Evolutionary conservation across 1,140 invertebrate species (phyloP), one percentile per base, ranked within the genome.

Genomic region (Odontomachus brunneus): DNA sequence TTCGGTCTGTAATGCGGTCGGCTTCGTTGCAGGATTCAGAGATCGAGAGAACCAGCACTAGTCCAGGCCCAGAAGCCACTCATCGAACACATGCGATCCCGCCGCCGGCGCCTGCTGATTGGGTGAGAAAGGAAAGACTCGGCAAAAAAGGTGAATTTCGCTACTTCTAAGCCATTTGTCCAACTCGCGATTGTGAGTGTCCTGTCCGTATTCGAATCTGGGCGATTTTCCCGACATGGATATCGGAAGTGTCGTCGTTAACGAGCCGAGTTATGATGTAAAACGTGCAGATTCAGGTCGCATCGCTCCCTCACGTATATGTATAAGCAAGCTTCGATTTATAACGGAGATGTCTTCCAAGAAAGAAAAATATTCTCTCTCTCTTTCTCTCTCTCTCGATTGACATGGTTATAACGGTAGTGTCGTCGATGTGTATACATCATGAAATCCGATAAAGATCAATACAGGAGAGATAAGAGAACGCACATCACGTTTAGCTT

Each of bases 71-170:
- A 60, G 93, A 94, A 89, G 87, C 91, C 17, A 84, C 93, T 89
- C 92, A 94, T 89, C 94, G 93, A 90, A 93, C 88, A 81, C 94
- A 93, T 89, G 94, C 88, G 84, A 94, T 92, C 92, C 94, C 94
- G 29, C 94, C 93, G 19, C 95, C 95, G 24, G 95, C 95, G n/a
- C 94, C 95, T 3, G 96, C 96, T 19, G 97, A 98, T 91, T 97
- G 97, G 97, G 96, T 97, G 83, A 96, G 97, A 87, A 97, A 97
- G 92, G 97, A 98, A 92, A 96, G 98, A 87, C 96, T 97, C 89
- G 98, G 98, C 93, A 98, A 98, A 95, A 98, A 98, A 96, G 98
- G 98, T 94, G 98, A 98, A 96, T 98, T 99, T 93, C 96, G 98
- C 94, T 99, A 99, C 94, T 98, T 99, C 95, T 99, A 96, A 95